Conservation (phyloP, 1,140 invertebrate genomes). For the Eueides isabella region DNA sequence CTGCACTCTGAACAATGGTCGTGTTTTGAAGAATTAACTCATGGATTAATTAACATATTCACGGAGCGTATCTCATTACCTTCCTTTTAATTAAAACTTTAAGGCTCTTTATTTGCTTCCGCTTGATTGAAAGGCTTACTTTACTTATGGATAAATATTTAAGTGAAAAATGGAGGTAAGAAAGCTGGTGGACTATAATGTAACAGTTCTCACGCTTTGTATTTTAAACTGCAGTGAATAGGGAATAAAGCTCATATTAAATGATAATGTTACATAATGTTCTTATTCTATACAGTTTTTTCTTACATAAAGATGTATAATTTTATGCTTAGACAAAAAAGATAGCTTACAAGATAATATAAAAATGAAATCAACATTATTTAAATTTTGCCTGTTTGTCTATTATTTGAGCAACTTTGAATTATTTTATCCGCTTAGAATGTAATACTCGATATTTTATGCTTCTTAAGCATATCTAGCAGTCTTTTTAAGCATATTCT, state of each 20-base stretch:
- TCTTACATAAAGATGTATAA: neutral
- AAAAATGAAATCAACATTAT: too few species aligned
- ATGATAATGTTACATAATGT: neutral
- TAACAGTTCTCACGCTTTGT: neutral
- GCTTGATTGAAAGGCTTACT: constrained; percentile 54
- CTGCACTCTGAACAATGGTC: constrained; percentile 66
- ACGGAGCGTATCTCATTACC: constrained; percentile 76
- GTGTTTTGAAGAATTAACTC: constrained; percentile 75
- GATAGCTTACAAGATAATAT: too few species aligned
- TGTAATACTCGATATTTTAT: too few species aligned
- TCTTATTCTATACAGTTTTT: neutral
- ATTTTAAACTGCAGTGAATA: constrained; percentile 1
- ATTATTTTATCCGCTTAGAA: too few species aligned
- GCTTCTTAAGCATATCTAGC: too few species aligned
- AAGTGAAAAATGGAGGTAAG: constrained; percentile 34
- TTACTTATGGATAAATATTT: constrained; percentile 45
- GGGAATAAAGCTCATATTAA: neutral
- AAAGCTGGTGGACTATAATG: constrained; percentile 5
- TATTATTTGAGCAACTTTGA: too few species aligned
- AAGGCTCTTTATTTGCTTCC: constrained; percentile 72
- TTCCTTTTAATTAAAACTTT: constrained; percentile 77
- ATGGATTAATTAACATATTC: constrained; percentile 79
- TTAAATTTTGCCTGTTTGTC: too few species aligned
- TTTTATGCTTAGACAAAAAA: too few species aligned
- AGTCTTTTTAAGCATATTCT: too few species aligned